Percentiles rank a stretch among this genome's conserved stretches.
These are phyloP conservation scores for Xiphorhynchus elegans DNA, from an alignment of 2,113 vertebrate species.

Conservation along the genomic window DNA sequence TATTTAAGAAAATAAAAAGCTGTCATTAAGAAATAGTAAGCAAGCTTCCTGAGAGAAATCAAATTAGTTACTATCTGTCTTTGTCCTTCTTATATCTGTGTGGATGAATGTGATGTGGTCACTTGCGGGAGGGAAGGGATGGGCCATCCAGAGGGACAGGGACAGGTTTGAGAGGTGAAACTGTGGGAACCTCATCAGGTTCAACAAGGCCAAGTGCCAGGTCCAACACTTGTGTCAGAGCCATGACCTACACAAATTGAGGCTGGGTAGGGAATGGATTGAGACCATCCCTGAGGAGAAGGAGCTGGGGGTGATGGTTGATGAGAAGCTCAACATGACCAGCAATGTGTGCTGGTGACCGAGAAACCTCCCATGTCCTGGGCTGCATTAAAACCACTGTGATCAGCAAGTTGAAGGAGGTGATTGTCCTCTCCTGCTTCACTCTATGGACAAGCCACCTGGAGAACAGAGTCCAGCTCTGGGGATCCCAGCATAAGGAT, in stretches of 20 bases:
- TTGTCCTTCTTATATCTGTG: background rate
- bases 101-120: background rate
- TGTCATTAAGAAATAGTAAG: background rate
- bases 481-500: background rate
- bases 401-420: background rate
- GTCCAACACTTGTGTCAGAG: background rate
- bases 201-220: no score
- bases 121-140: accelerated
- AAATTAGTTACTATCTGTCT: background rate
- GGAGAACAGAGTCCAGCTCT: background rate
- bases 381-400: background rate
- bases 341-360: background rate
- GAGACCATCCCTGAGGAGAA: background rate
- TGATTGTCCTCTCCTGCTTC: background rate
- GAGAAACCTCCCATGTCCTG: background rate
- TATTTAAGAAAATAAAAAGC: background rate
- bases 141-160: background rate
- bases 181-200: background rate
- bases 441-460: background rate
- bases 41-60: background rate
- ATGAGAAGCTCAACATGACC: background rate
- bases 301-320: background rate
- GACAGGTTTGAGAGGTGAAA: background rate
- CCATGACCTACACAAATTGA: background rate
- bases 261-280: background rate